Evolutionary conservation across 2,888 invertebrate genomes (phyloP).

Genomic region (Cyclophora albipunctata): DNA sequence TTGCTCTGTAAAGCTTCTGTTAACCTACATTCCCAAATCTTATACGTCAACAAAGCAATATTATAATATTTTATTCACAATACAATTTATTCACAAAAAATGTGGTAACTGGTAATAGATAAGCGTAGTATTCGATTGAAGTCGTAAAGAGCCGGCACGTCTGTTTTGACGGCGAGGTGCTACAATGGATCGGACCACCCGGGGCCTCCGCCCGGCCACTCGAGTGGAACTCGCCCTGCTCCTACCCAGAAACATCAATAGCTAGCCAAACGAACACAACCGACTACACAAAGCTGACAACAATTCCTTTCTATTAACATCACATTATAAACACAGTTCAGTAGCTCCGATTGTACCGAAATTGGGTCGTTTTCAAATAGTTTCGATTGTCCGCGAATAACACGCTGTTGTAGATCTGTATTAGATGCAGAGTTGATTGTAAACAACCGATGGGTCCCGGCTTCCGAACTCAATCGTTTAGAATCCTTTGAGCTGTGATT

Average conservation of each 20-base stretch:
- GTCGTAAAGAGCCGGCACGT: constrained; percentile 22
- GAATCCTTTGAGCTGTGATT: constrained; percentile 34
- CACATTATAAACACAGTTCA: constrained; percentile 15
- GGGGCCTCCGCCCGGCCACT: constrained; percentile 46
- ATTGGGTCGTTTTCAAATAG: constrained; percentile 35
- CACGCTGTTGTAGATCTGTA: constrained; percentile 30
- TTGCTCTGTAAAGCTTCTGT: too few relatives aligned
- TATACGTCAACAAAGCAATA: too few relatives aligned
- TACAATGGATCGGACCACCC: constrained; percentile 58
- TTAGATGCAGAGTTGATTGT: constrained; percentile 34
- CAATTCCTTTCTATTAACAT: constrained; percentile 14
- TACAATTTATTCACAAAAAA: too few relatives aligned
- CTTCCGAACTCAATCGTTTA: constrained; percentile 35
- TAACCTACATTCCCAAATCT: too few relatives aligned
- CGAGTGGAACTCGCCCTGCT: constrained; percentile 45
- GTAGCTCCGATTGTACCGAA: constrained; percentile 44
- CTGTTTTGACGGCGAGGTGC: constrained; percentile 51
- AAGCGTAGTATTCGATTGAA: too few relatives aligned
- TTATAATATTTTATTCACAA: too few relatives aligned
- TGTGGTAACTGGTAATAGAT: too few relatives aligned
- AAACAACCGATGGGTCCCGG: constrained; percentile 26
- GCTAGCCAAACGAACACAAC: constrained; percentile 34
- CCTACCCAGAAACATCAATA: constrained; percentile 53
- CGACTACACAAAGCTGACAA: constrained; percentile 20
- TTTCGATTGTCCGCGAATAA: constrained; percentile 49